These are phyloP conservation scores for Nibea coibor DNA, from an alignment of 2,113 vertebrate genomes.

Conservation along the genomic window DNA sequence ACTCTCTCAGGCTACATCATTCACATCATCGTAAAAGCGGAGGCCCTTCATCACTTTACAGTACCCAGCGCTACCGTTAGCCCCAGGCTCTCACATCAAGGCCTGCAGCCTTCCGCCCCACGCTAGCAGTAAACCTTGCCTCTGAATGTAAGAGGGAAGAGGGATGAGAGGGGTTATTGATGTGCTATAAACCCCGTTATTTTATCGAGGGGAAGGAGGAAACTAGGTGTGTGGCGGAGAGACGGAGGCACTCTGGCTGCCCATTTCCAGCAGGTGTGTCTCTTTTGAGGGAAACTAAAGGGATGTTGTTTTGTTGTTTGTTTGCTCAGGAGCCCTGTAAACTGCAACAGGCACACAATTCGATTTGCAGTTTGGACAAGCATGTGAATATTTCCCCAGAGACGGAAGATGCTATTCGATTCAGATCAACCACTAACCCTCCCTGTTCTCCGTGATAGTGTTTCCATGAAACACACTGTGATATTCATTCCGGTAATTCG, in stretches of 20 bases:
- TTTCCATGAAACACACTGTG: not conserved
- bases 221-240: slow-evolving; percentile 67
- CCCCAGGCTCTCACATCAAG: slow-evolving; percentile 77
- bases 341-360: slow-evolving; percentile 8
- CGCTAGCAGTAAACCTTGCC: slow-evolving; percentile 76
- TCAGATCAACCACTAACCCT: not conserved
- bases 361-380: slow-evolving; percentile 23
- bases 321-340: slow-evolving; percentile 13
- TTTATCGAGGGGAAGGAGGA: slow-evolving; percentile 79
- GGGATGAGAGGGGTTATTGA: slow-evolving; percentile 85
- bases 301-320: slow-evolving; percentile 21
- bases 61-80: slow-evolving; percentile 80
- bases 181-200: slow-evolving; percentile 85
- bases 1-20: slow-evolving; percentile 81
- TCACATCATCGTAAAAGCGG: slow-evolving; percentile 81
- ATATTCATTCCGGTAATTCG: not conserved
- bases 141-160: slow-evolving; percentile 81
- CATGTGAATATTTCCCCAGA: slow-evolving; percentile 37
- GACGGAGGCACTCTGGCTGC: not conserved
- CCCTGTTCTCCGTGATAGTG: accelerated
- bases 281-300: slow-evolving; percentile 27
- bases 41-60: slow-evolving; percentile 80
- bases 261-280: slow-evolving; percentile 43
- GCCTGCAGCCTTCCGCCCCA: slow-evolving; percentile 67
- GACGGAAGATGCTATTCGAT: slow-evolving; percentile 10